A percentile compares a stretch with the other conserved stretches of the same genome.
phyloP scores from a whole-genome alignment of 2,113 vertebrate genomes.

The Ceuthmochares aereus region DNA sequence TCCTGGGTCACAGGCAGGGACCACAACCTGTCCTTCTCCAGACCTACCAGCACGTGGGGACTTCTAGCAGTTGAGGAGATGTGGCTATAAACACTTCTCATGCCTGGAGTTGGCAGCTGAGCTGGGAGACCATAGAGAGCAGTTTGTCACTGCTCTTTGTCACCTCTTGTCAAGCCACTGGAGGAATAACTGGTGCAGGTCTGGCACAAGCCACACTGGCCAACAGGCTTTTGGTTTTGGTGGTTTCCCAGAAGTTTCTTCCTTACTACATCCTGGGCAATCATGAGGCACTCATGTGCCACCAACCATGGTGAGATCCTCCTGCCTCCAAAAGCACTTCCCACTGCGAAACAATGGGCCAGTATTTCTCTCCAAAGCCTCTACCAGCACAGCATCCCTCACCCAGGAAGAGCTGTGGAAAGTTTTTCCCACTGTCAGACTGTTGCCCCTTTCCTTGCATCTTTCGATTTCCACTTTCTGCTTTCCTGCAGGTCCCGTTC shows the following conservation, averaged over 20 bases:
- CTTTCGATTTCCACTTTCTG: neutral
- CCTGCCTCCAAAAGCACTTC: neutral
- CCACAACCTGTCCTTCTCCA: neutral
- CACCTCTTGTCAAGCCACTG: neutral
- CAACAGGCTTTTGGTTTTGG: neutral
- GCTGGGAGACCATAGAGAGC: neutral
- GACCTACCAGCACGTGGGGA: neutral
- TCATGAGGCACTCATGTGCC: neutral
- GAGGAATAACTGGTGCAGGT: neutral
- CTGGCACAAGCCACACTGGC: neutral
- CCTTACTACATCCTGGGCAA: neutral
- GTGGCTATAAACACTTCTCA: neutral
- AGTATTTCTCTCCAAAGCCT: neutral
- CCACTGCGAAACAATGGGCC: fast-evolving
- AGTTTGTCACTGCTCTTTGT: neutral
- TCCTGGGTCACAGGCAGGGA: neutral
- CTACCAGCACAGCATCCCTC: neutral
- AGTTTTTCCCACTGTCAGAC: neutral
- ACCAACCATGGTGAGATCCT: neutral
- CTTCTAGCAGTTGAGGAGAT: neutral
- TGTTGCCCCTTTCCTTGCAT: neutral
- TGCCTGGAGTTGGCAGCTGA: neutral
- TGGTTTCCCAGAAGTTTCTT: neutral
- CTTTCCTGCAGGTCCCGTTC: neutral
- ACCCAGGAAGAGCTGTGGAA: neutral